Conservation (phyloP, 2,797 vertebrate genomes). For the Scolopax bukidnonensis region DNA sequence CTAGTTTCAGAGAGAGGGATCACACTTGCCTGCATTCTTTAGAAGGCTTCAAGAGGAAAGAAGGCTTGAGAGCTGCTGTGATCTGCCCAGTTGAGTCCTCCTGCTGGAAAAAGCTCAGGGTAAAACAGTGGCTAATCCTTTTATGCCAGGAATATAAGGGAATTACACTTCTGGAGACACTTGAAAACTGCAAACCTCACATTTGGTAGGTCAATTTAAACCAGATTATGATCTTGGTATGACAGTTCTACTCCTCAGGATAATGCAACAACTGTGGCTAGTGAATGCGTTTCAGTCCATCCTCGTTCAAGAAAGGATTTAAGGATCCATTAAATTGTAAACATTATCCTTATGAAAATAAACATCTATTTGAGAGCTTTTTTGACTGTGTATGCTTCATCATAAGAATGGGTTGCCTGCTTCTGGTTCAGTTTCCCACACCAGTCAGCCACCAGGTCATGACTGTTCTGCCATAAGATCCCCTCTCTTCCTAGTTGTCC, state of each 20-base stretch:
- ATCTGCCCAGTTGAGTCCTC: background rate
- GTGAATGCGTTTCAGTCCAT: background rate
- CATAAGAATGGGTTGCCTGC: background rate
- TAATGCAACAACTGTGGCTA: background rate
- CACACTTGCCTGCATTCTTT: background rate
- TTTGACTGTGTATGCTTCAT: background rate
- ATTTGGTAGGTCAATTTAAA: background rate
- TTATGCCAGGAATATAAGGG: background rate
- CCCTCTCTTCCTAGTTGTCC: background rate
- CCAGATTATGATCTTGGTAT: background rate
- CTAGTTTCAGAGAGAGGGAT: background rate
- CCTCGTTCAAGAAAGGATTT: background rate
- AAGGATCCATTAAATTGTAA: background rate
- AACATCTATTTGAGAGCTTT: background rate
- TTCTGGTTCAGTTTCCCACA: background rate
- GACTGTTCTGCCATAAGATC: background rate
- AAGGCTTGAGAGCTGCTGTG: background rate
- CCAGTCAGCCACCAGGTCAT: background rate
- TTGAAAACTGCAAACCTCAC: background rate
- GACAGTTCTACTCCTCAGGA: background rate
- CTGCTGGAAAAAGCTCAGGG: background rate
- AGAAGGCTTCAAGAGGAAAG: background rate
- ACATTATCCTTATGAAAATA: background rate
- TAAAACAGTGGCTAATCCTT: background rate
- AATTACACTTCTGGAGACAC: background rate